Conservation (phyloP, 2,113 vertebrate species). For the Emydura subglobosa region DNA sequence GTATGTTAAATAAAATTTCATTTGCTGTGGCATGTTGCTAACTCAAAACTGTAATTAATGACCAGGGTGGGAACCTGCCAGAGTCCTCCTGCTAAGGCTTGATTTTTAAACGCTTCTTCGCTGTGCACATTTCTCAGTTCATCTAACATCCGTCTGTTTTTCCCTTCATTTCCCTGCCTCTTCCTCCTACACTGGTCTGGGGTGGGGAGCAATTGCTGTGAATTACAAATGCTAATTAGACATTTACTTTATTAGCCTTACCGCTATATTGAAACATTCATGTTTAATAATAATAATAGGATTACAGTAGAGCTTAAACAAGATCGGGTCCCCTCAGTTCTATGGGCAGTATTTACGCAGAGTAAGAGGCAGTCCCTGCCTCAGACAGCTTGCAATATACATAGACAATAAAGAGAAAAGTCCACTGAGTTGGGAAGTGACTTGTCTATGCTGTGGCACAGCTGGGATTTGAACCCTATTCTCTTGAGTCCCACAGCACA, state of each 20-base stretch:
- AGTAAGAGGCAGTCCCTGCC: not conserved
- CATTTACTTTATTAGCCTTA: constrained; percentile 3
- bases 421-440: not conserved
- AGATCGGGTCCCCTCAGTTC: not conserved
- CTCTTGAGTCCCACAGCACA: not conserved
- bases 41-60: not conserved
- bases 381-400: not conserved
- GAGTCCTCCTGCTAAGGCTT: not conserved
- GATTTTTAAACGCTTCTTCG: rapidly evolving
- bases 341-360: not conserved
- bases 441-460: not conserved
- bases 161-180: not conserved
- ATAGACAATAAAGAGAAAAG: not conserved
- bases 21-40: not conserved
- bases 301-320: not conserved
- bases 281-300: not conserved
- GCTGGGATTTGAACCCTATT: not conserved
- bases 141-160: not conserved
- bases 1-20: not conserved
- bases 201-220: not conserved
- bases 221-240: not conserved
- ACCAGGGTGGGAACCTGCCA: not conserved
- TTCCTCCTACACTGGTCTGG: not conserved
- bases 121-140: not conserved
- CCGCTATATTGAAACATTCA: not conserved